Conservation (phyloP, 1,140 invertebrate species). For the Cotesia chilonis region DNA sequence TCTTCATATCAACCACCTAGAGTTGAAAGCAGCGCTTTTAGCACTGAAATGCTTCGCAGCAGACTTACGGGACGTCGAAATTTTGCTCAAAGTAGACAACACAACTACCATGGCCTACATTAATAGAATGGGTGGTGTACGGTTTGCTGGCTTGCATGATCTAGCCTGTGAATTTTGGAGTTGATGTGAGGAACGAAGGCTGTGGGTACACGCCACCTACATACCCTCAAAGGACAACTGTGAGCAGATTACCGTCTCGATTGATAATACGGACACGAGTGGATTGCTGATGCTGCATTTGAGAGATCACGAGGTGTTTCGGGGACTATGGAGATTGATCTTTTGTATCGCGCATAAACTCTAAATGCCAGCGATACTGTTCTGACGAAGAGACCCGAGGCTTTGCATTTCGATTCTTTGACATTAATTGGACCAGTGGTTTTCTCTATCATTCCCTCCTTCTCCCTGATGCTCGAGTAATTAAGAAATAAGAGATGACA, state of each 20-base stretch:
- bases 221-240: conserved; percentile 42
- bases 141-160: conserved; percentile 27
- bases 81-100: conserved; percentile 23
- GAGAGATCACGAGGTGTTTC: conserved; percentile 38
- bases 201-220: conserved; percentile 45
- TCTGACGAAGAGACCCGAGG: conserved; percentile 42
- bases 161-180: conserved; percentile 35
- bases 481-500: conserved; percentile 43
- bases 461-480: conserved; percentile 41
- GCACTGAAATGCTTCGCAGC: conserved; percentile 30
- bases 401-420: conserved; percentile 39
- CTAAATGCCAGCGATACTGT: conserved; percentile 40
- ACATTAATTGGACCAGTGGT: conserved; percentile 35
- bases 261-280: conserved; percentile 31
- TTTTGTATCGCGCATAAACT: conserved; percentile 44
- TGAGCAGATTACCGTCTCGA: conserved; percentile 41
- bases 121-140: conserved; percentile 25
- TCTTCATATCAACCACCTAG: conserved; percentile 44
- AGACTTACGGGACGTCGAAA: conserved; percentile 5
- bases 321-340: conserved; percentile 42
- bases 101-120: conserved; percentile 21
- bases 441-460: conserved; percentile 44
- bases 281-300: conserved; percentile 33
- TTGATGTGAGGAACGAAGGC: conserved; percentile 39
- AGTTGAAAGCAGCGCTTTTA: conserved; percentile 25